Evolutionary conservation across 1,140 invertebrate species (phyloP), one percentile per base, ranked within the genome.

Genomic region (Rhagoletis pomonella): DNA sequence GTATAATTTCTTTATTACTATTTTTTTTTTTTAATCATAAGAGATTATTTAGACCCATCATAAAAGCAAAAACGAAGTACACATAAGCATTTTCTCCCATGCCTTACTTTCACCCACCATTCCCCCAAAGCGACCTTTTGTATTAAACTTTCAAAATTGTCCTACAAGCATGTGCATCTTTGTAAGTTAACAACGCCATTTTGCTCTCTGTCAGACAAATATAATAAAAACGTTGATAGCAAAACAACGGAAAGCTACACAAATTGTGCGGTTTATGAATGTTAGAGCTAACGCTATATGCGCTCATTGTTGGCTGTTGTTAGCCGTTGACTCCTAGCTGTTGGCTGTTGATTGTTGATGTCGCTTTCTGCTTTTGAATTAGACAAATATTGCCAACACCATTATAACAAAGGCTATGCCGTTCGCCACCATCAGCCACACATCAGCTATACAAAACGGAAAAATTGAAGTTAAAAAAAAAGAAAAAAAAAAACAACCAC

Each of bases 201-300:
- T 73, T 73, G 42, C 39, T 4, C 67, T 73, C 67, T 73, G 67
- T 47, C 39, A 17, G 67, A 73, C 39, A 73, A 44, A 44, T 73
- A 73, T 73, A 73, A 73, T 73, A 73, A 73, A 47, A 73, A 44
- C 67, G 17, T 73, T 73, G 67, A 73, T 73, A 42, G 42, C 67
- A 73, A 47, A 73, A 73, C 67, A 73, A 73, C 67, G 17, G 67
- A 73, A 73, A 73, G 67, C 17, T 47, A 47, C 67, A 73, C 67
- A 73, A 73, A 73, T 73, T 73, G 67, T 73, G 67, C 67, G 67
- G 42, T 73, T 73, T 73, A 73, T 73, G 67, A 73, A 73, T 73
- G 67, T 42, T 14, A 47, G 29, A 29, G 67, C 67, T 42, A 73
- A 47, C 4, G 67, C n/a, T 44, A 39, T 73, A 17, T 73, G 42